Evolutionary conservation across 2,113 vertebrate species (phyloP), one percentile per base, ranked within the genome.

Genomic region (Tachysurus fulvidraco): DNA sequence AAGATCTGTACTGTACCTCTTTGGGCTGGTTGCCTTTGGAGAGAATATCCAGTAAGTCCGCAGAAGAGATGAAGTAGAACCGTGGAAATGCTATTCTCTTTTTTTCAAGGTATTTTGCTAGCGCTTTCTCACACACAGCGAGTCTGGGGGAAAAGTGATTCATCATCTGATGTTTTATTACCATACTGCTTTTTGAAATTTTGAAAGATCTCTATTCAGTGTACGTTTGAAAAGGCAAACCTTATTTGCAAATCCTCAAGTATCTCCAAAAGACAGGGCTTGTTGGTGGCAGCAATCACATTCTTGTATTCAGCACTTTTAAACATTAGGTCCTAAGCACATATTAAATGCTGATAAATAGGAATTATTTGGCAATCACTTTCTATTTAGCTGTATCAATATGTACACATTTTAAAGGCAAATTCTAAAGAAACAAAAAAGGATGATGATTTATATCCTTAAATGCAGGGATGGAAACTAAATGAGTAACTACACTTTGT

Each of bases 1-100:
- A 25, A 23, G 57, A 4, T 41, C 5, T 21, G 25, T 94, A 52
- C 5, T 21, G 25, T 94, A 97, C 95, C 93, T 95, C 90, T 87
- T 91, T 94, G 7, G 95, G 95, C 50, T 95, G 93, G 82, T 89
- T 86, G 92, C 94, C 94, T 91, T 96, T 96, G 52, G 95, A 96
- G 73, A 96, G 93, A 60, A 96, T 96, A 88, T 96, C 96, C 89
- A 97, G 91, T 85, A 97, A 91, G 83, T 96, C 96, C 83, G 94
- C 87, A 17, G 95, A 96, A 77, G 96, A 97, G 88, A 96, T 89
- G 87, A 97, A 96, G 92, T 85, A 97, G 92, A 97, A 96, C 23
- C 89, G 80, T 21, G 94, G 95, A 87, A 97, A 97, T 67, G 93
- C 91, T 28, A 95, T 44, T 52, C 91, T 89, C 84, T 97, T 98